A percentile compares a stretch with the other conserved stretches of the same genome.
phyloP scores from a whole-genome alignment of 2,888 invertebrate genomes.

The Megastigmus dorsalis region DNA sequence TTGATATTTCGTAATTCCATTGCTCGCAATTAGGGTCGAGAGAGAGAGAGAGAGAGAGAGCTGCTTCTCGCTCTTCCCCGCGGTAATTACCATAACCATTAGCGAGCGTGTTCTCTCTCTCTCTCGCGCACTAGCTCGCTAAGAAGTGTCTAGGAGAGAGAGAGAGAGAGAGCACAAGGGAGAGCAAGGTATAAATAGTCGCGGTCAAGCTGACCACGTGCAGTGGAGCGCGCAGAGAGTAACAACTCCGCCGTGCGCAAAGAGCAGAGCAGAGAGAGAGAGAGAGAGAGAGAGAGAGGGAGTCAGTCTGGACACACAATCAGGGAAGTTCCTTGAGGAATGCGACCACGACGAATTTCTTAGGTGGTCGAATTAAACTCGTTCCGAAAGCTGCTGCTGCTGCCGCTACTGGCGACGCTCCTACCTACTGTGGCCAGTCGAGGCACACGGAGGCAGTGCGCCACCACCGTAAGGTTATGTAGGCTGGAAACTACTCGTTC shows the following conservation, averaged over 20 bases:
- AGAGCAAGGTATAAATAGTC: conserved; percentile 72
- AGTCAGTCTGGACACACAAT: conserved; percentile 75
- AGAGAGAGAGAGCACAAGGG: conserved; percentile 56
- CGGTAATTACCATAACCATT: conserved; percentile 75
- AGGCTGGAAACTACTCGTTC: no score
- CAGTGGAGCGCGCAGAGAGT: conserved; percentile 65
- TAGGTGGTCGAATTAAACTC: conserved; percentile 74
- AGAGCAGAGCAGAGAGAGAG: no score
- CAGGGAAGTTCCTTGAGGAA: conserved; percentile 74
- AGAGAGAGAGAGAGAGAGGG: no score
- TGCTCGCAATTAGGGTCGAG: conserved; percentile 72
- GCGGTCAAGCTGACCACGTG: conserved; percentile 68
- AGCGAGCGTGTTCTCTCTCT: conserved; percentile 62
- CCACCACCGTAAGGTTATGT: no score
- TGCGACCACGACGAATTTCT: conserved; percentile 73
- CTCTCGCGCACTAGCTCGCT: not conserved
- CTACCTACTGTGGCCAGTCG: no score
- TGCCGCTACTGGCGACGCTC: not conserved
- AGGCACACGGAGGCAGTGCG: no score
- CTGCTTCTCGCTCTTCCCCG: not conserved
- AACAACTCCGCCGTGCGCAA: no score
- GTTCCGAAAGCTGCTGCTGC: conserved; percentile 63
- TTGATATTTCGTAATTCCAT: conserved; percentile 75
- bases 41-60: not conserved
- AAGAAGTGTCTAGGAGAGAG: no score